Base-by-base conservation (phyloP, 2,888 invertebrate genomes). In the Epinotia ramella region DNA sequence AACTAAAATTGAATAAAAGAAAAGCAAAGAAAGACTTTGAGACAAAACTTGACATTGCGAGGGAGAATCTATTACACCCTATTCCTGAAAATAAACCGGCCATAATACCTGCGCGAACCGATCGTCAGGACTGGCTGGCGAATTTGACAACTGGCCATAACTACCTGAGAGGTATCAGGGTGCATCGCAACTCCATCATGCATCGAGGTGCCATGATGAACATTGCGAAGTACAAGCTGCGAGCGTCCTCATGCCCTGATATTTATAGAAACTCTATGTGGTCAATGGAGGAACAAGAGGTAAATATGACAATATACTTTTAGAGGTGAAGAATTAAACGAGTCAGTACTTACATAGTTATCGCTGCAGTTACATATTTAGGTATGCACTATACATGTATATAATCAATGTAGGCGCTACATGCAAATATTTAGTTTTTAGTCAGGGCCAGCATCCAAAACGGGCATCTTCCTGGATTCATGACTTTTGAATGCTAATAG, bases 241-340 rank as follows among this genome's bases (percentile, higher is more conserved):
- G 97, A 70, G 98, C 98, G 1, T 98, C 97, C n/a, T 98, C 98
- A 64, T 98, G 98, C 87, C 99, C 99, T 0, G 97, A 99, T 89
- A 98, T 99, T 84, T 98, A 97, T 85, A 95, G 96, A 80, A 97
- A 97, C 87, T 98, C 97, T 5, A 97, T 98, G 97, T 97, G 97
- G 84, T 97, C 97, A 0, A 94, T 98, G 80, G 97, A 97, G 76
- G 96, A 96, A 82, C 96, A 97, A 82, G 95, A 96, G 78, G 97
- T 97, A 89, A 93, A 91, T 88, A 88, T 90, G 84, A 49, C 16
- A n/a, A 5, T 18, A 9, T 40, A 44, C 11, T 44, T 12, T 11
- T 44, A 12, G 44, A 12, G 12, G 3, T 12, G 44, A 2, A 44
- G 44, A 44, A 44, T 9, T 11, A 11, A 44, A 44, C 44, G 44